Percentiles rank a stretch among this genome's conserved stretches.
Evolutionary conservation across 2,888 invertebrate species (phyloP).

Genomic region (Hydropsyche betteni): DNA sequence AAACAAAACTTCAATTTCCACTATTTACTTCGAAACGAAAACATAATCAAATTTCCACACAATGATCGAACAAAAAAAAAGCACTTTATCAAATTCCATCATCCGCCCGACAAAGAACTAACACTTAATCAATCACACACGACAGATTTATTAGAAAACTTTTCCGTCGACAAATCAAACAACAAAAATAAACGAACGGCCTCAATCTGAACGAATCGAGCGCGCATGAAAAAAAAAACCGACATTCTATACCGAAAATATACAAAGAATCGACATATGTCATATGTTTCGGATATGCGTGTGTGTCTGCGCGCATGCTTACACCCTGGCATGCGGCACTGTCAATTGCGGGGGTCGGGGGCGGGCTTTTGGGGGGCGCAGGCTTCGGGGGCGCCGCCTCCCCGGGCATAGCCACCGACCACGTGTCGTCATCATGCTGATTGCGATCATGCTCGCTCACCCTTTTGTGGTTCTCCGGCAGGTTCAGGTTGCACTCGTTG

Average conservation of each 20-base stretch:
- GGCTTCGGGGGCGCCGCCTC: slow-evolving; percentile 41
- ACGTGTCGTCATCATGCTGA: slow-evolving; percentile 48
- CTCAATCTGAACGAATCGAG: too few relatives aligned
- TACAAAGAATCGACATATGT: slow-evolving; percentile 47
- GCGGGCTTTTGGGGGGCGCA: slow-evolving; percentile 60
- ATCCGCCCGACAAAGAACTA: too few relatives aligned
- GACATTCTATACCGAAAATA: slow-evolving; percentile 43
- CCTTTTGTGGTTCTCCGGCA: slow-evolving; percentile 98
- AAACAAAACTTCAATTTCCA: too few relatives aligned
- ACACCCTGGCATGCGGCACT: slow-evolving; percentile 75
- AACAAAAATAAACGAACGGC: too few relatives aligned
- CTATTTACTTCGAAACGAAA: too few relatives aligned
- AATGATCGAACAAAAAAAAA: too few relatives aligned
- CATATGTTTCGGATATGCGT: slow-evolving; percentile 43
- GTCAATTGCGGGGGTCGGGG: slow-evolving; percentile 59
- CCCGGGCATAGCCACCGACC: slow-evolving; percentile 52
- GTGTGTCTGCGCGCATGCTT: slow-evolving; percentile 64
- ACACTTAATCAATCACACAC: too few relatives aligned
- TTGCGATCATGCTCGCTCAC: slow-evolving; percentile 74
- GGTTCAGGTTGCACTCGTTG: slow-evolving; percentile 97
- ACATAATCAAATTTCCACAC: too few relatives aligned
- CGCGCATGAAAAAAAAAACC: too few relatives aligned
- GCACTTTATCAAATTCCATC: too few relatives aligned
- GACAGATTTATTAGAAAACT: too few relatives aligned
- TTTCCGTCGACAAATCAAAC: too few relatives aligned